These are phyloP conservation scores for Limnephilus marmoratus DNA, from an alignment of 2,888 invertebrate species.

Conservation along the genomic window DNA sequence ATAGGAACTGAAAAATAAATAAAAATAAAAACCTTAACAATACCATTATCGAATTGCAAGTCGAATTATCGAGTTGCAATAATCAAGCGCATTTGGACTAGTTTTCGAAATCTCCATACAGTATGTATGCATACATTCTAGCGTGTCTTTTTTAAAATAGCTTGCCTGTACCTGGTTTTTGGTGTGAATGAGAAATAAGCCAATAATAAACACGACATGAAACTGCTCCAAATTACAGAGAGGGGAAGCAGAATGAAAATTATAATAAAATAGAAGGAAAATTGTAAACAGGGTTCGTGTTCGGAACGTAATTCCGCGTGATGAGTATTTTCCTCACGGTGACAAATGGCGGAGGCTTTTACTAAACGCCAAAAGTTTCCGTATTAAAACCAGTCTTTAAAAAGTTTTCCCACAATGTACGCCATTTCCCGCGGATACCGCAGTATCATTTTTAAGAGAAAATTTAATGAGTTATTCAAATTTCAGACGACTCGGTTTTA, in stretches of 20 bases:
- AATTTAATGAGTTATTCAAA: conserved; percentile 54
- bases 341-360: conserved; percentile 37
- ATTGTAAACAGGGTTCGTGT: neutral
- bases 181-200: neutral
- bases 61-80: no score
- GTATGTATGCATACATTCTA: no score
- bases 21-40: no score
- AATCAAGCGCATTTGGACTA: no score
- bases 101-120: no score
- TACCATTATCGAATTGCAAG: no score
- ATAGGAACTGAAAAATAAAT: no score
- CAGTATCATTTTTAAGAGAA: conserved; percentile 40
- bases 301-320: conserved; percentile 10
- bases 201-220: neutral
- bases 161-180: neutral
- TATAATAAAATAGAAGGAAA: neutral
- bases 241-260: neutral
- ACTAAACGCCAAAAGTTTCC: conserved; percentile 47
- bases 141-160: no score
- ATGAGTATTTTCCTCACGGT: conserved; percentile 14
- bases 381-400: conserved; percentile 44
- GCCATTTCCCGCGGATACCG: conserved; percentile 31
- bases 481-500: conserved; percentile 7
- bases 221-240: neutral
- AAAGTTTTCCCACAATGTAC: conserved; percentile 32